phyloP scores from a whole-genome alignment of 1,140 invertebrate species.

The Drosophila burlai region DNA sequence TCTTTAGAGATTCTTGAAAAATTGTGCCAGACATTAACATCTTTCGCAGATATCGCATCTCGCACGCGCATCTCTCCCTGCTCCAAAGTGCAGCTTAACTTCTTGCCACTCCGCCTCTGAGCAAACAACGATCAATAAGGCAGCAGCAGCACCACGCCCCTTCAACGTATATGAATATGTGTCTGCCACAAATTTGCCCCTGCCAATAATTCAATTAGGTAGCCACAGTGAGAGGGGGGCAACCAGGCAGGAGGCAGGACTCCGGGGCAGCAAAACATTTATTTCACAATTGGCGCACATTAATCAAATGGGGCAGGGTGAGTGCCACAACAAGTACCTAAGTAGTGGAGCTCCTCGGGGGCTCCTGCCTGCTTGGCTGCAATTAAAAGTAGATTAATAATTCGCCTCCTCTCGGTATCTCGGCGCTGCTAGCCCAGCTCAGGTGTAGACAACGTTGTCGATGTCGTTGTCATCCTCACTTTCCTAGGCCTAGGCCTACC shows the following conservation, averaged over 20 bases:
- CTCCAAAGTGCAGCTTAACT: conserved; percentile 1
- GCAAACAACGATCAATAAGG: conserved; percentile 54
- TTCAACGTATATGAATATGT: conserved; percentile 37
- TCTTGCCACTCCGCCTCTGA: conserved; percentile 39
- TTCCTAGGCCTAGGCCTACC: conserved; percentile 30
- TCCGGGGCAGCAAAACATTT: conserved; percentile 63
- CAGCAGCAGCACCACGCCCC: conserved; percentile 24
- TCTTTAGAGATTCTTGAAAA: conserved; percentile 1
- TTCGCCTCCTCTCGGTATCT: conserved; percentile 45
- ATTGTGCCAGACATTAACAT: conserved; percentile 30
- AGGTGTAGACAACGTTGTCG: conserved; percentile 68
- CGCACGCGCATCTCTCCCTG: conserved; percentile 33
- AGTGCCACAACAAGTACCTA: conserved; percentile 76
- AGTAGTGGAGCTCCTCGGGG: conserved; percentile 24
- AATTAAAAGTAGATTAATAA: conserved; percentile 83
- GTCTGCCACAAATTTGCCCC: conserved; percentile 72
- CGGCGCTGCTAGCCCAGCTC: conserved; percentile 27
- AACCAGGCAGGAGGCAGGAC: conserved; percentile 6
- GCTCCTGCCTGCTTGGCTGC: conserved; percentile 43
- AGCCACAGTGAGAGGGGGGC: conserved; percentile 7
- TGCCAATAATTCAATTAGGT: conserved; percentile 82
- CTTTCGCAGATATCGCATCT: conserved; percentile 29
- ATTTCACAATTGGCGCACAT: conserved; percentile 80
- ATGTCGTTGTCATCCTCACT: conserved; percentile 65
- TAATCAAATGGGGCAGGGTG: conserved; percentile 69